Base-by-base conservation (phyloP, 1,140 invertebrate species). In the Cryptotermes secundus region DNA sequence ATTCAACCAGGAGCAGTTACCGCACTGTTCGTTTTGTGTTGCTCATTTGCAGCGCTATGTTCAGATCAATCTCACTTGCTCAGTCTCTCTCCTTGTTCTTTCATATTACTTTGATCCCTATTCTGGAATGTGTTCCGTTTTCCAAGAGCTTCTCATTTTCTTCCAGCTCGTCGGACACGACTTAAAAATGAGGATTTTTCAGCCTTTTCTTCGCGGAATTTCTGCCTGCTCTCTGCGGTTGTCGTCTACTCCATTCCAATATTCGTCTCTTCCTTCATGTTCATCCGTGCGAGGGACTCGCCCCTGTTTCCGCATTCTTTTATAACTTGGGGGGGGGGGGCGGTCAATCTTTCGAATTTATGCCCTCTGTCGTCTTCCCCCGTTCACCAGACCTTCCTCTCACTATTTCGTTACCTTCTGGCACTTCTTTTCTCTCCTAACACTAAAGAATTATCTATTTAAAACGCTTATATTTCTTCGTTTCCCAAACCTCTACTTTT, bases 271-370 rank as follows among this genome's bases (percentile, higher is more conserved):
- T 81, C 35, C 42, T 45, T 35, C 35, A 81, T 35, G 80, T 81
- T 36, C 42, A 38, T 45, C 34, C 35, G 9, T 36, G 35, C 80
- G 80, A 38, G 34, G 6, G 80, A 35, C 35, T 31, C 80, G 7
- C 34, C 42, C 35, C 80, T 81, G 80, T 45, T 81, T 38, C 80
- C 80, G 80, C 80, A 81, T 81, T 81, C n/a, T 81, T 81, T 45
- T 81, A 26, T 72, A 72, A 10, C n/a, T 10, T 7, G n/a, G 59
- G 53, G 59, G n/a, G 80, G n/a, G 59, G 53, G 59, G n/a, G 80
- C 7, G 80, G 35, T 45, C 35, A 81, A 81, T 81, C 80, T 81
- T 81, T 81, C 34, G 34, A 81, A 45, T 81, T 72, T 72, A 72
- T 72, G 26, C 26, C 59, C n/a, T 72, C n/a, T 72, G 10, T 26